These are phyloP conservation scores for Scaptodrosophila lebanonensis DNA, from an alignment of 1,140 invertebrate genomes.

Conservation along the genomic window DNA sequence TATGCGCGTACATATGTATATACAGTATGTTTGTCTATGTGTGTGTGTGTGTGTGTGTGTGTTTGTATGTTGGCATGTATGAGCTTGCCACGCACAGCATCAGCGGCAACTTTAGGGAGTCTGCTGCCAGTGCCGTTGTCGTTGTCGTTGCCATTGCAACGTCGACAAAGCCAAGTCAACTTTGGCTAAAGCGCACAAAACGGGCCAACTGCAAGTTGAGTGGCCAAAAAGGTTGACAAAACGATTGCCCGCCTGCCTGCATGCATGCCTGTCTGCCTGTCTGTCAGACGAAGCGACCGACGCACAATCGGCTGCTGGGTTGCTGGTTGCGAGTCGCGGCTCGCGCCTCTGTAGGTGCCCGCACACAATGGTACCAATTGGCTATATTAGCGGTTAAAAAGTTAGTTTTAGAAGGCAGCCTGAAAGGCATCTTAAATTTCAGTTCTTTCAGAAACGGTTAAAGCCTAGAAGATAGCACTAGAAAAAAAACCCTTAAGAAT, in stretches of 20 bases:
- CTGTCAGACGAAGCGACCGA: no score
- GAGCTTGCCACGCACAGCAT: conserved; percentile 10
- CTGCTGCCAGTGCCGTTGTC: not conserved
- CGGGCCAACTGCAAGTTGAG: conserved; percentile 15
- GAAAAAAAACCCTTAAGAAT: no score
- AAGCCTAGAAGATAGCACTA: no score
- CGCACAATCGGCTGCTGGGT: no score
- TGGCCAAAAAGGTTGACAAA: conserved; percentile 21
- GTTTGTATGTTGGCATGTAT: not conserved
- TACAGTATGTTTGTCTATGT: no score
- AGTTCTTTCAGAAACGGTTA: no score
- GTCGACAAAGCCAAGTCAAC: conserved; percentile 33
- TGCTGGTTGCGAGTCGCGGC: not conserved
- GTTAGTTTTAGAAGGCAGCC: no score
- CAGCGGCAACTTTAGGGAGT: no score
- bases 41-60: conserved; percentile 4
- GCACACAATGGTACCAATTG: no score
- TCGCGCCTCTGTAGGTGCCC: not conserved
- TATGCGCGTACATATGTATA: conserved; percentile 3
- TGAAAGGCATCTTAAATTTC: no score
- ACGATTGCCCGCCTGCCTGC: conserved; percentile 12
- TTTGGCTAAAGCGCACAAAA: conserved; percentile 23
- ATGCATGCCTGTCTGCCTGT: no score
- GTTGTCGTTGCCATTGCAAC: not conserved
- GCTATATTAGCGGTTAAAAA: no score